phyloP scores from a whole-genome alignment of 1,140 invertebrate species.

The Drosophila subpulchrella region DNA sequence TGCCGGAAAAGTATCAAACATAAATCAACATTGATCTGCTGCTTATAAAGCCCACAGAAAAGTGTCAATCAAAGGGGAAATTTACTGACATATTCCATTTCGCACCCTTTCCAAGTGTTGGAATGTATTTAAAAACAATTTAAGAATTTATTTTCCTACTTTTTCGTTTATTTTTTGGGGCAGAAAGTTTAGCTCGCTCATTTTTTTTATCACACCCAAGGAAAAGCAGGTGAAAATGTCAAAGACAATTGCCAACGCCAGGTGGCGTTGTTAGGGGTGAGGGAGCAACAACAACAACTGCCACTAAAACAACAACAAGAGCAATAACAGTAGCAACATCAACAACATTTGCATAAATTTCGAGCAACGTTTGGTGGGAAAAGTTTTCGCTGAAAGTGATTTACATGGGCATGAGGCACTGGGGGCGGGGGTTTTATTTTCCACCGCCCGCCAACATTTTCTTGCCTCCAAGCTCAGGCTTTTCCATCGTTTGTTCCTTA shows the following conservation, averaged over 20 bases:
- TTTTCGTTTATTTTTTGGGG: conserved; percentile 16
- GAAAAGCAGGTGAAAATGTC: conserved; percentile 72
- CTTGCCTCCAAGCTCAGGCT: conserved; percentile 30
- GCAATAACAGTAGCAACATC: conserved; percentile 59
- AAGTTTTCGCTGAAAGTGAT: conserved; percentile 76
- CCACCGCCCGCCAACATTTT: background rate
- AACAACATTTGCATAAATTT: conserved; percentile 81
- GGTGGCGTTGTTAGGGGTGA: conserved; percentile 45
- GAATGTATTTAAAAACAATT: conserved; percentile 74
- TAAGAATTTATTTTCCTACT: conserved; percentile 37
- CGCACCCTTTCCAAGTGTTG: conserved; percentile 14
- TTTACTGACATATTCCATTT: conserved; percentile 1
- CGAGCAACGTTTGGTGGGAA: conserved; percentile 65
- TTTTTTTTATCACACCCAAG: conserved; percentile 21
- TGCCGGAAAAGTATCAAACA: conserved; percentile 58
- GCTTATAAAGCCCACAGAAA: conserved; percentile 31
- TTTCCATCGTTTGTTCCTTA: conserved; percentile 69
- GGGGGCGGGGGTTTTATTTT: background rate
- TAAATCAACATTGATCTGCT: conserved; percentile 63
- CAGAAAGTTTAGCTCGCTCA: conserved; percentile 13
- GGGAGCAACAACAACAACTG: conserved; percentile 18
- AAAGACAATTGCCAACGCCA: conserved; percentile 79
- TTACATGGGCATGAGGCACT: conserved; percentile 58
- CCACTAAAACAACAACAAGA: conserved; percentile 31
- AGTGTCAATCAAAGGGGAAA: conserved; percentile 51